These are phyloP conservation scores for Glaucomys volans DNA, from an alignment of 2,113 vertebrate species.

Conservation along the genomic window DNA sequence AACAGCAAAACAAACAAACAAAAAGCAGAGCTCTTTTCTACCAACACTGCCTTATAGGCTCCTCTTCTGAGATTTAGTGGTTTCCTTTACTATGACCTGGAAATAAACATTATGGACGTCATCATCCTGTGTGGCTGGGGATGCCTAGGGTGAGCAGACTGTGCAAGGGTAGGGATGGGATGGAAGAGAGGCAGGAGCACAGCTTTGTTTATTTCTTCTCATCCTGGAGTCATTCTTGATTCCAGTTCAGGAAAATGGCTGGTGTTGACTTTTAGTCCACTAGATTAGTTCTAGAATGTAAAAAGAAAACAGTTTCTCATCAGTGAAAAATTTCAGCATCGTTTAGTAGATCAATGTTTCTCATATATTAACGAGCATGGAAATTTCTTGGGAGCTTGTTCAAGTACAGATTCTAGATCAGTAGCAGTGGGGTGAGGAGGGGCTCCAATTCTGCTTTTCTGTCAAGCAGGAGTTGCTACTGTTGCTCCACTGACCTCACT, in stretches of 20 bases:
- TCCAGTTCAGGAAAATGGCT: background rate
- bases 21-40: background rate
- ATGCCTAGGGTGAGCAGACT: background rate
- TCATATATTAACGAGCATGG: background rate
- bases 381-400: background rate
- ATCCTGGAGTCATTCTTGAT: background rate
- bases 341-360: background rate
- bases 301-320: background rate
- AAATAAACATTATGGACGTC: background rate
- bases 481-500: background rate
- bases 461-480: background rate
- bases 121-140: background rate
- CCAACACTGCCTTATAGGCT: background rate
- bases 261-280: background rate
- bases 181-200: background rate
- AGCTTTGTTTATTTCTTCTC: background rate
- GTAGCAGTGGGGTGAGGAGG: too few species aligned
- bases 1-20: background rate
- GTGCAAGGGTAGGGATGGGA: too few species aligned
- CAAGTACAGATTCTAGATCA: background rate
- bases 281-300: background rate
- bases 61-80: slow-evolving; percentile 20
- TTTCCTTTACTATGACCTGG: background rate
- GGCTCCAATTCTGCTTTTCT: background rate
- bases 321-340: background rate